Conservation (phyloP, 2,888 invertebrate species). For the Tiliacea citrago region DNA sequence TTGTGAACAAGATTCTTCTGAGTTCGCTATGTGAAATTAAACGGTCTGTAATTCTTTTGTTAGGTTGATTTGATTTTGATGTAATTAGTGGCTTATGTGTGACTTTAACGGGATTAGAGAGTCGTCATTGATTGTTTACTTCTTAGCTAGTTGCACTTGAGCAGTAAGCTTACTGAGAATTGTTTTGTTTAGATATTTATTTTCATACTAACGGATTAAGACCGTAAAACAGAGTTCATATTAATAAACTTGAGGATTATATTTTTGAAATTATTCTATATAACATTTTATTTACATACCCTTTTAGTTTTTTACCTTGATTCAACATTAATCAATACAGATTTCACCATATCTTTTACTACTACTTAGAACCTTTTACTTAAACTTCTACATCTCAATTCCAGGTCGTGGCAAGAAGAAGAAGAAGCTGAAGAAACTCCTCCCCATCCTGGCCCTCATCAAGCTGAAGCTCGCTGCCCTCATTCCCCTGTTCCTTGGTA, state of each 20-base stretch:
- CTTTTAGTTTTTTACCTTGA: neutral
- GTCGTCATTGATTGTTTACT: conserved; percentile 37
- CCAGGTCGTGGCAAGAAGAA: conserved; percentile 95
- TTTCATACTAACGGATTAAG: neutral
- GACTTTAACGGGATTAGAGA: conserved; percentile 55
- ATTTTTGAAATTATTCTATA: neutral
- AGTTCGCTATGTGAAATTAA: conserved; percentile 61
- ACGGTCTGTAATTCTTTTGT: conserved; percentile 53
- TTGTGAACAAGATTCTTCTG: conserved; percentile 58
- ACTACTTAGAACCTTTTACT: conserved; percentile 5
- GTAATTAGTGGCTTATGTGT: conserved; percentile 56
- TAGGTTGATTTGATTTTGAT: conserved; percentile 48
- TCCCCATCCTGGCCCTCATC: conserved; percentile 94
- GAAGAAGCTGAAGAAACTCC: conserved; percentile 95
- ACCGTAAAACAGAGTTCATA: neutral
- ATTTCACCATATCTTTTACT: neutral
- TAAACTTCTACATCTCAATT: conserved; percentile 39
- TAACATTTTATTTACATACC: neutral
- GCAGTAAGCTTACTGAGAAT: conserved; percentile 11
- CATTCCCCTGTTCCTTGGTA: conserved; percentile 93
- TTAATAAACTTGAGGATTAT: neutral
- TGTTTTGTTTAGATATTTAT: neutral
- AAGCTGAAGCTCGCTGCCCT: conserved; percentile 95
- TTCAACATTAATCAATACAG: neutral
- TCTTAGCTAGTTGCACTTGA: neutral